Percentiles rank a stretch among this genome's conserved stretches.
Evolutionary conservation across 2,113 vertebrate genomes (phyloP).

Genomic region (Etheostoma cragini): DNA sequence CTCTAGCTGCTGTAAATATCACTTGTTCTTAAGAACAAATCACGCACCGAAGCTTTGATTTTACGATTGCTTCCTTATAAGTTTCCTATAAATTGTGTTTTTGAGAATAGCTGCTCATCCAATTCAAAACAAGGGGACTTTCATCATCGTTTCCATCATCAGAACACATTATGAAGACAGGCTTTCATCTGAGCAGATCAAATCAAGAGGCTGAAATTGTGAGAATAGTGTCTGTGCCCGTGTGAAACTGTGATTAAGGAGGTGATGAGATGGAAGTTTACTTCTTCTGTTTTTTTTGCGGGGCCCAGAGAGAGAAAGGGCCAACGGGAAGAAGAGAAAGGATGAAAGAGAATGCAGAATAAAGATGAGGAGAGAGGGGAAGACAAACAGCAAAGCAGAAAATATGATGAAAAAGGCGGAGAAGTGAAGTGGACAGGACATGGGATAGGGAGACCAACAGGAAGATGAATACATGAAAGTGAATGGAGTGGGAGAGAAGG

Average conservation of each 20-base stretch:
- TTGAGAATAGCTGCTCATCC: not conserved
- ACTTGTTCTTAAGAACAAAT: not conserved
- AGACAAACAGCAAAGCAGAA: not conserved
- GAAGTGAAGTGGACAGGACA: not conserved
- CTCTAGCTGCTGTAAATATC: not conserved
- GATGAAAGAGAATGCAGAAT: slow-evolving; percentile 58
- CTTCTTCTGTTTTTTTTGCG: not conserved
- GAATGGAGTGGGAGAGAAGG: not conserved
- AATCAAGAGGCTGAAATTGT: slow-evolving; percentile 23
- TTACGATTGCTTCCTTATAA: not conserved
- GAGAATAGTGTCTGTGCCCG: not conserved
- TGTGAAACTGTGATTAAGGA: slow-evolving; percentile 36
- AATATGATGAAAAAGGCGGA: slow-evolving; percentile 1
- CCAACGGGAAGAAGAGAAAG: slow-evolving; percentile 6
- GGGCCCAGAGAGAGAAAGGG: not conserved
- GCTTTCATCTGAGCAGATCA: slow-evolving; percentile 41
- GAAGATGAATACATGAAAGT: not conserved
- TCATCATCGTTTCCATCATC: slow-evolving; percentile 39
- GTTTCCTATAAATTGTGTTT: slow-evolving; percentile 1
- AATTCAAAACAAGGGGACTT: not conserved
- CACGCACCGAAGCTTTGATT: slow-evolving; percentile 18
- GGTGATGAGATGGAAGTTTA: slow-evolving; percentile 46
- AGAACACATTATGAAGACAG: slow-evolving; percentile 32
- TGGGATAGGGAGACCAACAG: not conserved
- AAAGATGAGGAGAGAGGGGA: slow-evolving; percentile 18